Percentiles rank a stretch among this genome's conserved stretches.
phyloP scores from a whole-genome alignment of 2,797 vertebrate species.

The Enteromius anoplus region DNA sequence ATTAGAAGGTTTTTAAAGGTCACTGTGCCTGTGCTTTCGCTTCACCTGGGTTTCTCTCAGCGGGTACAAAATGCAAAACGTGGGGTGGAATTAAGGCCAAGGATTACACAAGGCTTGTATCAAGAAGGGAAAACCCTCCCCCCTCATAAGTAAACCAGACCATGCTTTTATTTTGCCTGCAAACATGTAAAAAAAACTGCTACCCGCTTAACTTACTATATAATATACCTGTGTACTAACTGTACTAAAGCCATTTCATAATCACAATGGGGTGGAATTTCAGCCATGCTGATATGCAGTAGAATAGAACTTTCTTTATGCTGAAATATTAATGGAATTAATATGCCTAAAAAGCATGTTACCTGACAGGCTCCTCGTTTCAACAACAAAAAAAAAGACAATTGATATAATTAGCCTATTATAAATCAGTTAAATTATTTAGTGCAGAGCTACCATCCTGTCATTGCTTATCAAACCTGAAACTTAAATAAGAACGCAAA shows the following conservation, averaged over 20 bases:
- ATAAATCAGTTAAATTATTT: neutral
- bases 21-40: neutral
- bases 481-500: neutral
- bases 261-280: no score
- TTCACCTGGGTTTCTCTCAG: slow-evolving; percentile 1
- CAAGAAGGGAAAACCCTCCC: neutral
- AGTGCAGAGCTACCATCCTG: neutral
- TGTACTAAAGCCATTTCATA: neutral
- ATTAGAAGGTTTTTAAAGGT: neutral
- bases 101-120: neutral
- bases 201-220: neutral
- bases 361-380: neutral
- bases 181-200: neutral
- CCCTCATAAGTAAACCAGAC: neutral
- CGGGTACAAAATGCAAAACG: neutral
- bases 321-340: neutral
- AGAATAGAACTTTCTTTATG: neutral
- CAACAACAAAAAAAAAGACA: neutral
- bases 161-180: neutral
- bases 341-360: neutral
- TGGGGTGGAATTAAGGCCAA: no score
- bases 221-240: neutral
- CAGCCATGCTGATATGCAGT: neutral
- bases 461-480: neutral
- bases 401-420: neutral